Evolutionary conservation across 2,888 invertebrate species (phyloP).

Genomic region (Poecilus cupreus): DNA sequence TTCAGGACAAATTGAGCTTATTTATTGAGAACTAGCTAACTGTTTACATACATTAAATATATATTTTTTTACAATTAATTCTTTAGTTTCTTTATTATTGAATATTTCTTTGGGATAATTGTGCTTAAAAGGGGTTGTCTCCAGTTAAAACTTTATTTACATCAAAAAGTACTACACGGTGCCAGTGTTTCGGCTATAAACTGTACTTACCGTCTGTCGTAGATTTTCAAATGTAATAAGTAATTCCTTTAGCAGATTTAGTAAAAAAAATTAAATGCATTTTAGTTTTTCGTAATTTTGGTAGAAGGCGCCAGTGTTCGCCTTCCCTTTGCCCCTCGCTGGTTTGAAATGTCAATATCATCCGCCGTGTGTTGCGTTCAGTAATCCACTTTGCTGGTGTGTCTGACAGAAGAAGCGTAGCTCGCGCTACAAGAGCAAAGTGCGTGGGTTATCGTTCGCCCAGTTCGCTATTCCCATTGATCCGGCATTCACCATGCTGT

Average conservation of each 20-base stretch:
- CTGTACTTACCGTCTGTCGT: background rate
- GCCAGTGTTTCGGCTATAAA: too few species aligned
- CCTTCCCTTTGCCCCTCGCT: background rate
- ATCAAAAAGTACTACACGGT: too few species aligned
- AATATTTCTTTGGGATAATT: too few species aligned
- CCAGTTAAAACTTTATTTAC: too few species aligned
- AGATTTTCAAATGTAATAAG: too few species aligned
- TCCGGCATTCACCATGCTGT: constrained; percentile 17
- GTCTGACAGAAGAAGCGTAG: background rate
- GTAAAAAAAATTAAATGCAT: background rate
- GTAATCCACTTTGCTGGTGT: background rate
- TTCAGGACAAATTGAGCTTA: too few species aligned
- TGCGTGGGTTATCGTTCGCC: constrained; percentile 9
- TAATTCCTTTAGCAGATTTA: too few species aligned
- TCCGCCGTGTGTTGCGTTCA: background rate
- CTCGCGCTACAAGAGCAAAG: background rate
- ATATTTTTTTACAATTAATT: too few species aligned
- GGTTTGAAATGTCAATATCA: constrained; percentile 11
- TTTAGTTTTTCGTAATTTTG: background rate
- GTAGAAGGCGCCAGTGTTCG: background rate
- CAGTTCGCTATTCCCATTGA: constrained; percentile 14
- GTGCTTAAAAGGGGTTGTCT: too few species aligned
- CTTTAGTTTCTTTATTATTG: too few species aligned
- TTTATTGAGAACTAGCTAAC: too few species aligned
- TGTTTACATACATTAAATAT: too few species aligned